These are phyloP conservation scores for Drosophila vallismaia DNA, from an alignment of 2,888 invertebrate genomes.

Conservation along the genomic window DNA sequence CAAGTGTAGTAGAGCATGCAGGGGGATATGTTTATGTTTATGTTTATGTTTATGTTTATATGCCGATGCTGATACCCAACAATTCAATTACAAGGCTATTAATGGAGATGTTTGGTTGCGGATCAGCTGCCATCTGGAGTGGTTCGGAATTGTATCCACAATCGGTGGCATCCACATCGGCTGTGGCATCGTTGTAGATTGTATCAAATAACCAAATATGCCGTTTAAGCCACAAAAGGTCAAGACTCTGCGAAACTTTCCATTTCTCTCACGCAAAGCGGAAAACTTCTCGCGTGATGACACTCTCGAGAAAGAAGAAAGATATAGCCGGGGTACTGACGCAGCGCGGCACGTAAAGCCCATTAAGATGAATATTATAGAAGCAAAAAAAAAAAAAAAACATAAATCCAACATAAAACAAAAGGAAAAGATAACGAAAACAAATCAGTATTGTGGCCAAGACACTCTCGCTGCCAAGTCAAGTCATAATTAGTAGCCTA, in stretches of 20 bases:
- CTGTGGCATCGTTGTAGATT: no score
- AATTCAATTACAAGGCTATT: constrained; percentile 73
- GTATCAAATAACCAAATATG: constrained; percentile 23
- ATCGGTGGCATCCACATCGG: neutral
- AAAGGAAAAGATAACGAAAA: constrained; percentile 53
- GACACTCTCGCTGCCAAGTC: constrained; percentile 54
- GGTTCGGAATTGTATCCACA: neutral
- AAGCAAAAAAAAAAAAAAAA: neutral
- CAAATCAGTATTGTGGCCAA: constrained; percentile 17
- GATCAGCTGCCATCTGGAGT: constrained; percentile 54
- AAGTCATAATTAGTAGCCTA: constrained; percentile 65
- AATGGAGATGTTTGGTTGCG: constrained; percentile 63
- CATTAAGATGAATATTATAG: constrained; percentile 57
- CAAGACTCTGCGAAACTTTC: constrained; percentile 73
- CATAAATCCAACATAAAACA: constrained; percentile 27
- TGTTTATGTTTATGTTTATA: constrained; percentile 61
- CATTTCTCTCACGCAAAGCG: constrained; percentile 72
- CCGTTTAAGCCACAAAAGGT: constrained; percentile 49
- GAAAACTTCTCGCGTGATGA: constrained; percentile 74
- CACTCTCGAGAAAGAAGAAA: constrained; percentile 31
- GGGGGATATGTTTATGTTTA: constrained; percentile 64
- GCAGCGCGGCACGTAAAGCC: constrained; percentile 61
- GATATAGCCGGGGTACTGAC: constrained; percentile 18
- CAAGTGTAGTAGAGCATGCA: constrained; percentile 69
- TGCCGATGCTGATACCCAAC: constrained; percentile 47